These are phyloP conservation scores for Acrocera orbiculus DNA, from an alignment of 2,888 invertebrate species.

Conservation along the genomic window DNA sequence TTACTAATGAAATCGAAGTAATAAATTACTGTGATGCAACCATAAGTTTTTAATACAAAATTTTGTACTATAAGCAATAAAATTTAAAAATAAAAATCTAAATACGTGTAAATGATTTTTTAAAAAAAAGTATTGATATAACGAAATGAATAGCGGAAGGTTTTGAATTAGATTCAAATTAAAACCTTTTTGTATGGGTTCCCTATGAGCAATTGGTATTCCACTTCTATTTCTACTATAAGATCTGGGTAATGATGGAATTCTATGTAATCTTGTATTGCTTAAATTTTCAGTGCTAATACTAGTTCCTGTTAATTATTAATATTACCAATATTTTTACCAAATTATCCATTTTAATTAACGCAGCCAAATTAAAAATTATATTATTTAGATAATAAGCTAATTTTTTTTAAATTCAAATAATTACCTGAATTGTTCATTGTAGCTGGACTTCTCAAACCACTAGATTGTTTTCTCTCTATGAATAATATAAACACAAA, in stretches of 20 bases:
- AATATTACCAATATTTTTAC: not conserved
- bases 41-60: too few species aligned
- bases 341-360: too few species aligned
- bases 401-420: not conserved
- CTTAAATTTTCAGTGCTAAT: conserved; percentile 41
- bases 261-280: conserved; percentile 35
- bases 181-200: conserved; percentile 17
- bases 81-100: too few species aligned
- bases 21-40: too few species aligned
- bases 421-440: conserved; percentile 17
- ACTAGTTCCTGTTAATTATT: conserved; percentile 13
- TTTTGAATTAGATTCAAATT: not conserved
- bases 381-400: too few species aligned
- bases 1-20: too few species aligned
- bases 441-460: conserved; percentile 18
- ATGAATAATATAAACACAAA: conserved; percentile 7
- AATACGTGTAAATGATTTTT: too few species aligned
- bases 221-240: conserved; percentile 39
- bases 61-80: too few species aligned
- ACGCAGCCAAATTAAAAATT: too few species aligned
- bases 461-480: conserved; percentile 18
- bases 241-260: conserved; percentile 40
- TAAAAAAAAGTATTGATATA: too few species aligned
- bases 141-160: too few species aligned
- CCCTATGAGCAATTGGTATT: conserved; percentile 34